These are phyloP conservation scores for Enteromius paludinosus DNA, from an alignment of 2,797 vertebrate species.

Conservation along the genomic window DNA sequence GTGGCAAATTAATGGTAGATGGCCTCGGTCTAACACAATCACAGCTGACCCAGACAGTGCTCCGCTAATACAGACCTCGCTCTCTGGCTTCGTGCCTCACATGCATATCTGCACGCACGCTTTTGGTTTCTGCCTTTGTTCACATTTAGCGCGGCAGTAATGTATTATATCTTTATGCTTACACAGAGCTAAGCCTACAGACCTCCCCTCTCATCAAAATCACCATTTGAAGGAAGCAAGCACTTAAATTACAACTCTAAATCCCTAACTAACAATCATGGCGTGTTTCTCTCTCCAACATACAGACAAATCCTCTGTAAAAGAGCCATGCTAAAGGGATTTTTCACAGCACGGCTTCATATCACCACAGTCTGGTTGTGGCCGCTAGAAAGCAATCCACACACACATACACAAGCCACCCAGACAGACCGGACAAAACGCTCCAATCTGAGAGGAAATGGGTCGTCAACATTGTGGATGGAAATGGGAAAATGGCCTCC, in stretches of 20 bases:
- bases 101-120: constrained; percentile 32
- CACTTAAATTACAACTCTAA: constrained; percentile 41
- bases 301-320: constrained; percentile 57
- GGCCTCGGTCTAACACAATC: constrained; percentile 45
- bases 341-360: constrained; percentile 43
- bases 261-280: constrained; percentile 32
- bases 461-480: constrained; percentile 44
- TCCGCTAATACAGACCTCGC: constrained; percentile 27
- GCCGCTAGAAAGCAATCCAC: constrained; percentile 25
- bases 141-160: constrained; percentile 58
- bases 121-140: constrained; percentile 52
- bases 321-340: constrained; percentile 45
- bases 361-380: constrained; percentile 22
- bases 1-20: constrained; percentile 41
- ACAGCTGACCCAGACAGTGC: constrained; percentile 45
- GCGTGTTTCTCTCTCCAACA: constrained; percentile 51
- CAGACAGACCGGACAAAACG: constrained; percentile 52
- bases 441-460: constrained; percentile 63
- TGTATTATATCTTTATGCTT: constrained; percentile 12
- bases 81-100: constrained; percentile 35
- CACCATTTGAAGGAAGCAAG: constrained; percentile 38
- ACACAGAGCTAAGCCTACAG: constrained; percentile 16
- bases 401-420: constrained; percentile 26
- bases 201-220: constrained; percentile 33
- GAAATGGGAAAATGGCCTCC: constrained; percentile 50